Percentiles rank a stretch among this genome's conserved stretches.
phyloP scores from a whole-genome alignment of 2,113 vertebrate genomes.

The Manacus vitellinus region DNA sequence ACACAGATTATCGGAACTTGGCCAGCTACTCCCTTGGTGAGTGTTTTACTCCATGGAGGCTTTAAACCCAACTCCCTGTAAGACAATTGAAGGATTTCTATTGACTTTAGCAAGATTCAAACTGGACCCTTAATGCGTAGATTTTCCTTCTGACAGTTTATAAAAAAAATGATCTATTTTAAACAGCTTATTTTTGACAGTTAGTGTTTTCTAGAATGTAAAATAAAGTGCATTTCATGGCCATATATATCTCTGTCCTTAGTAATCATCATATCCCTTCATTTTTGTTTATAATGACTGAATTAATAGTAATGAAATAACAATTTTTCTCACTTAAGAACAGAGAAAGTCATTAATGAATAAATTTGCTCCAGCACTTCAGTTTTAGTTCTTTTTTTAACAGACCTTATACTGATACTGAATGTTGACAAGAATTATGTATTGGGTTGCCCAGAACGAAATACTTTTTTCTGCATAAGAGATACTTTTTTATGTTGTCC shows the following conservation, averaged over 20 bases:
- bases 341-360: not conserved
- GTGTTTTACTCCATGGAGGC: not conserved
- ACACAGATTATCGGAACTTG: not conserved
- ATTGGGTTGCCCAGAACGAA: not conserved
- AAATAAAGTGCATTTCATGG: not conserved
- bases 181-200: not conserved
- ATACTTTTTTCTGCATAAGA: not conserved
- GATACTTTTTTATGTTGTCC: not conserved
- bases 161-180: not conserved
- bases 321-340: not conserved
- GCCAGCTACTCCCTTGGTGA: not conserved
- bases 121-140: not conserved
- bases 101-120: not conserved
- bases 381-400: not conserved
- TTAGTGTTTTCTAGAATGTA: not conserved
- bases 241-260: not conserved
- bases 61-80: not conserved
- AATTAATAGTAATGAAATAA: constrained; percentile 3
- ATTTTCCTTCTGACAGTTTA: not conserved
- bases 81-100: not conserved
- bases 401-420: not conserved
- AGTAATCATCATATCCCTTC: not conserved
- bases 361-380: constrained; percentile 5
- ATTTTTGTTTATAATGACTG: not conserved
- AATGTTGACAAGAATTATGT: not conserved